These are phyloP conservation scores for Hydrotaea cyrtoneurina DNA, from an alignment of 2,888 invertebrate species.

Conservation along the genomic window DNA sequence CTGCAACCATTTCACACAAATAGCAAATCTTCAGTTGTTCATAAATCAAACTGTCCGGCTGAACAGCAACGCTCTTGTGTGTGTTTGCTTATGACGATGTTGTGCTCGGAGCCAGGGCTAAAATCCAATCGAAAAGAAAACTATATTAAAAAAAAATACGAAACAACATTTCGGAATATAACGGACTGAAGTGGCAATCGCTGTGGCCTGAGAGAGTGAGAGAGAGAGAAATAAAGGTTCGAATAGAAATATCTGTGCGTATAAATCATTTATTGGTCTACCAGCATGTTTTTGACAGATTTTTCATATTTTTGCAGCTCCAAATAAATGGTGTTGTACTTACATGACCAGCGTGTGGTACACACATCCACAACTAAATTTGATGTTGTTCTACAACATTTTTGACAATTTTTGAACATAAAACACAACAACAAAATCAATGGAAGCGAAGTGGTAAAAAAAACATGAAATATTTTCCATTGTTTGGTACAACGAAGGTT, in stretches of 20 bases:
- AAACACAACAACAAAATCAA: background rate
- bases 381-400: background rate
- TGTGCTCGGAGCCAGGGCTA: background rate
- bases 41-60: slow-evolving; percentile 15
- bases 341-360: background rate
- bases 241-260: background rate
- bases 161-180: background rate
- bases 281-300: background rate
- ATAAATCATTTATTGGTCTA: slow-evolving; percentile 21
- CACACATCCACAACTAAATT: background rate
- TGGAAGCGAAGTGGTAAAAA: background rate
- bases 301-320: background rate
- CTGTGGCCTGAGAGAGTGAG: background rate
- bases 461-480: background rate
- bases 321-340: background rate
- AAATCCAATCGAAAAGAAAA: background rate
- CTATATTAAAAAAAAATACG: background rate
- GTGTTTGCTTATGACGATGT: background rate
- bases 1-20: slow-evolving; percentile 5
- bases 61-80: background rate
- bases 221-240: background rate
- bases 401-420: background rate
- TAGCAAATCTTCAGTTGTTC: slow-evolving; percentile 11
- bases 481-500: background rate
- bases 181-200: background rate